Evolutionary conservation across 64 coral and sea anemone species (phyloP).

Genomic region (Stylophora pistillata): DNA sequence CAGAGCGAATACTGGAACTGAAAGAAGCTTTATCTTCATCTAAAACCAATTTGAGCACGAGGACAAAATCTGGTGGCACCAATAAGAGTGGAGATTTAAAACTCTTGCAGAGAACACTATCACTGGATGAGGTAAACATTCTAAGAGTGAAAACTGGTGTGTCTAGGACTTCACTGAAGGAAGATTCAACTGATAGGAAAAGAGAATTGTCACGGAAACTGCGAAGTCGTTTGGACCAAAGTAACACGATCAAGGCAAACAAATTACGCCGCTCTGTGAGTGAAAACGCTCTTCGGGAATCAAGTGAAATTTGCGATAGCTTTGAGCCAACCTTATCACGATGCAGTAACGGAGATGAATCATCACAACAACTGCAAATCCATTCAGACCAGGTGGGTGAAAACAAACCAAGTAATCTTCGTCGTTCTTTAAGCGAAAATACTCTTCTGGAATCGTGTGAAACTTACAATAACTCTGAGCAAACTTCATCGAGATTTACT

Average conservation of each 20-base stretch:
- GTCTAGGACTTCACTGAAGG: background rate
- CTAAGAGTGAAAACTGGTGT: background rate
- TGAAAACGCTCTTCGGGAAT: too few species aligned
- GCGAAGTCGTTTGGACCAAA: background rate
- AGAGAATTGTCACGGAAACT: background rate
- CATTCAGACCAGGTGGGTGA: background rate
- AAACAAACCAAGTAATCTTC: background rate
- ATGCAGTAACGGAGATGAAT: too few species aligned
- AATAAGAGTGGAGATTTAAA: background rate
- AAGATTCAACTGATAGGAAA: background rate
- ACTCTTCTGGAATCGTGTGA: background rate
- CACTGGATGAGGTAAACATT: conserved; percentile 22
- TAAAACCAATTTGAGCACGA: background rate
- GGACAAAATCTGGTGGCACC: background rate
- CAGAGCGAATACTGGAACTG: conserved; percentile 30
- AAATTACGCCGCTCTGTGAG: too few species aligned
- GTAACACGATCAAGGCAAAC: too few species aligned
- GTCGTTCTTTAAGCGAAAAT: background rate
- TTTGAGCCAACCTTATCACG: too few species aligned
- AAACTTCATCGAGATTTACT: background rate
- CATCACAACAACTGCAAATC: too few species aligned
- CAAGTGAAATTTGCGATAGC: too few species aligned
- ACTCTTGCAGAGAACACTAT: background rate
- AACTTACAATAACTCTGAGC: background rate
- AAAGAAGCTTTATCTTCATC: conserved; percentile 31